A percentile compares a stretch with the other conserved stretches of the same genome.
phyloP scores from a whole-genome alignment of 1,140 invertebrate species.

The Rhyzopertha dominica region DNA sequence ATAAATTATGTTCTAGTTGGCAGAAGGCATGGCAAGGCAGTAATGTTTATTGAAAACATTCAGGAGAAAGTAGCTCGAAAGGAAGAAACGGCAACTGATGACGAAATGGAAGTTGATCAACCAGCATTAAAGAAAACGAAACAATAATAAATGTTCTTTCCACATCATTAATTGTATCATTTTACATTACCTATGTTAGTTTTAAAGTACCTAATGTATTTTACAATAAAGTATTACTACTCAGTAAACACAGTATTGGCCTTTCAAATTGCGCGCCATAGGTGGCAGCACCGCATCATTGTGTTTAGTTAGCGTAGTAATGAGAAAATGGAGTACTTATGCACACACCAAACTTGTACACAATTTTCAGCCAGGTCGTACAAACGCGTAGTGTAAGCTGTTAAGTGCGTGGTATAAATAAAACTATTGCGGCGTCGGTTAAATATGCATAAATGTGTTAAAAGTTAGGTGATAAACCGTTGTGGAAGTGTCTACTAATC shows the following conservation, averaged over 20 bases:
- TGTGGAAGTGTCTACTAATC: constrained; percentile 9
- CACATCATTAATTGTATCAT: background rate
- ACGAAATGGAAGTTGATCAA: constrained; percentile 28
- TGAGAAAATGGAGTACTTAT: constrained; percentile 45
- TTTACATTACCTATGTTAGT: background rate
- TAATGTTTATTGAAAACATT: constrained; percentile 45
- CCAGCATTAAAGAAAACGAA: constrained; percentile 39
- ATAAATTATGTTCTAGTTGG: constrained; percentile 52
- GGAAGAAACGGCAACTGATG: constrained; percentile 20
- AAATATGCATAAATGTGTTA: too few species aligned
- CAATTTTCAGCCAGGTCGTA: constrained; percentile 40
- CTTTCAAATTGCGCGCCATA: constrained; percentile 19
- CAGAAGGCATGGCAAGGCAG: constrained; percentile 50
- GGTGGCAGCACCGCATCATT: constrained; percentile 37
- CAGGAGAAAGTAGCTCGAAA: constrained; percentile 29
- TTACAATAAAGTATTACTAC: constrained; percentile 4
- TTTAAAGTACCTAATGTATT: constrained; percentile 4
- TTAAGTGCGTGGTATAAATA: too few species aligned
- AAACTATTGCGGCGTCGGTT: too few species aligned
- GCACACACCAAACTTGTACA: constrained; percentile 42
- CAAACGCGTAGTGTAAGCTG: too few species aligned
- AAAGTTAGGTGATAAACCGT: too few species aligned
- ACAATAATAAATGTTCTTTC: too few species aligned
- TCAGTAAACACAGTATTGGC: too few species aligned
- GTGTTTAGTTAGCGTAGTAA: too few species aligned